phyloP scores from a whole-genome alignment of 2,113 vertebrate genomes.

The Pterocles gutturalis region DNA sequence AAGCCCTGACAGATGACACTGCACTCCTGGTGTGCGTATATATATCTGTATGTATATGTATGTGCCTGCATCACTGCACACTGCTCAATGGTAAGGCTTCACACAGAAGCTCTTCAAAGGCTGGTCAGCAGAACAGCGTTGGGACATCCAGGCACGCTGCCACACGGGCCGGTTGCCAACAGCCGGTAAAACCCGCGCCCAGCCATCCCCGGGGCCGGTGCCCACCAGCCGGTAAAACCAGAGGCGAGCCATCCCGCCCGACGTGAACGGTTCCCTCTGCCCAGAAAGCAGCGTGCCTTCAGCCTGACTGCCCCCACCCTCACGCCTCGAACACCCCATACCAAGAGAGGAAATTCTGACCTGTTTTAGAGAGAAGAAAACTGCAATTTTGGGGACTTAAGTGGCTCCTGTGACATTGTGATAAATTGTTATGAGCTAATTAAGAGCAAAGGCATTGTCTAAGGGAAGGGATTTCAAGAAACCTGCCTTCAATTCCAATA shows the following conservation, averaged over 20 bases:
- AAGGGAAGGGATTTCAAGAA: background rate
- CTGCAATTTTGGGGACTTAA: background rate
- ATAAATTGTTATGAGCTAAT: background rate
- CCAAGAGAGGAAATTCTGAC: background rate
- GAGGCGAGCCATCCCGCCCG: background rate
- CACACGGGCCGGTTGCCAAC: background rate
- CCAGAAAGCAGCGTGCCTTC: background rate
- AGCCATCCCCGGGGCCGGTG: background rate
- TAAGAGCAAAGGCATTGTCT: background rate
- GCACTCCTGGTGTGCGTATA: background rate
- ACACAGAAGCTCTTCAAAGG: background rate
- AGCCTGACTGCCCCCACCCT: background rate
- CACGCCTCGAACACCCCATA: background rate
- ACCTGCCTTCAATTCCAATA: background rate
- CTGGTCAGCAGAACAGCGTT: background rate
- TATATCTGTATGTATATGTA: rapidly evolving
- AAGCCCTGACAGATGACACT: background rate
- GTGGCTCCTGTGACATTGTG: background rate
- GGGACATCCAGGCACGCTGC: background rate
- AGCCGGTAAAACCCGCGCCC: background rate
- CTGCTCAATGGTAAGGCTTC: background rate
- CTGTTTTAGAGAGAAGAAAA: background rate
- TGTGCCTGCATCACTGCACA: too few relatives aligned
- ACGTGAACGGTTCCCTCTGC: background rate
- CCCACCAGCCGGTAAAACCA: background rate